Base-by-base conservation (phyloP, 2,888 invertebrate genomes). In the Drosophila stalkeri region DNA sequence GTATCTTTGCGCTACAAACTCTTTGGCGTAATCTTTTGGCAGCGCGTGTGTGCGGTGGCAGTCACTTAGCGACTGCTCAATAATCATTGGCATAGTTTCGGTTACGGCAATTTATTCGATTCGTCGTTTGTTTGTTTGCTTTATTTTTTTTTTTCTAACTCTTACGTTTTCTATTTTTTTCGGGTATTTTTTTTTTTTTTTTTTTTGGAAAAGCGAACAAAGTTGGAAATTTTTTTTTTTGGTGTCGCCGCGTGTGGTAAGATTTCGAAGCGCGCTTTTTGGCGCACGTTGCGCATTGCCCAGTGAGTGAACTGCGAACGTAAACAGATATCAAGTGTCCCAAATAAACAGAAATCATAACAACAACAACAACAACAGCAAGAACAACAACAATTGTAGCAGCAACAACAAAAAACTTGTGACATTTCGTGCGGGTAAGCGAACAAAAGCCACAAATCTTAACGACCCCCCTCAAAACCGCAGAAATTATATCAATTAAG, bases 191-290 rank as follows among this genome's bases (percentile, higher is more conserved):
- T 56, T 61, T 49, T 47, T 55, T 20, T 12, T 18, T 7, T 64
- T 66, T 74, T 60, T 52, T 35, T 60, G 43, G 20, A 11, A 18
- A 14, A 14, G 14, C 14, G 6, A 37, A 37, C 14, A 14, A 14
- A 37, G 37, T 37, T 37, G 5, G 27, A 51, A 52, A 9, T 49
- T 61, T 67, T 65, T 67, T 65, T 43, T 57, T 67, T 31, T 39
- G 33, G 59, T 55, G 63, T 61, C 76, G 44, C 54, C 72, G 74
- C 66, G 78, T 78, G 73, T 62, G 75, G 59, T 12, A 31, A 61
- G 55, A 31, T 33, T 57, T 59, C 33, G 41, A 44, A 80, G 77
- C 72, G 77, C 77, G 63, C 76, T 76, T 80, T 80, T 70, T 12
- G 61, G 76, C 80, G 76, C 76, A 59, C 61, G 54, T 57, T 39